phyloP scores from a whole-genome alignment of 1,140 invertebrate species.

The Prorops nasuta region DNA sequence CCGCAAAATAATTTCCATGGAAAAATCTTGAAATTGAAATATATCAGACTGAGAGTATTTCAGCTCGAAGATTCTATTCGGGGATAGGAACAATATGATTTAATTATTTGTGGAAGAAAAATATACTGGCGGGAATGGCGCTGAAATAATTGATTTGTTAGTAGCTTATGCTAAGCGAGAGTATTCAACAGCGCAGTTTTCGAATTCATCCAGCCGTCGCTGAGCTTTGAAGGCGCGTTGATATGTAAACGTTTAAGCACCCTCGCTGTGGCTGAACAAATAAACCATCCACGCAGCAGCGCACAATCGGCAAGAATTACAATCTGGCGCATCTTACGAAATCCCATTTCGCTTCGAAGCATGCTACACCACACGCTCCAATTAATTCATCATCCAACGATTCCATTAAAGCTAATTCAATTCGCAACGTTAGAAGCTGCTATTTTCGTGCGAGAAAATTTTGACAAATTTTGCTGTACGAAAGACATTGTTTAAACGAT shows the following conservation, averaged over 20 bases:
- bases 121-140: conserved; percentile 22
- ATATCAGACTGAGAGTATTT: neutral
- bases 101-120: conserved; percentile 14
- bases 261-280: conserved; percentile 8
- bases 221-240: conserved; percentile 19
- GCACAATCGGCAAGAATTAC: neutral
- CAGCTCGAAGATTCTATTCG: neutral
- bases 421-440: too few relatives aligned
- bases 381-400: neutral
- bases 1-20: neutral
- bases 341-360: neutral
- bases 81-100: neutral
- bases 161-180: conserved; percentile 17
- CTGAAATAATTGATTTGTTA: conserved; percentile 32
- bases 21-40: neutral
- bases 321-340: neutral
- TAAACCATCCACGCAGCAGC: conserved; percentile 10
- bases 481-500: too few relatives aligned
- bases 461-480: too few relatives aligned
- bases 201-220: conserved; percentile 22
- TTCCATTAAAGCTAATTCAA: too few relatives aligned
- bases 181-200: conserved; percentile 32
- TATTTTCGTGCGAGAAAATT: too few relatives aligned
- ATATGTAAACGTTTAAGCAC: conserved; percentile 21
- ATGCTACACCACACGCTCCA: neutral